phyloP scores from a whole-genome alignment of 2,797 vertebrate genomes.

The Loriculus beryllinus region DNA sequence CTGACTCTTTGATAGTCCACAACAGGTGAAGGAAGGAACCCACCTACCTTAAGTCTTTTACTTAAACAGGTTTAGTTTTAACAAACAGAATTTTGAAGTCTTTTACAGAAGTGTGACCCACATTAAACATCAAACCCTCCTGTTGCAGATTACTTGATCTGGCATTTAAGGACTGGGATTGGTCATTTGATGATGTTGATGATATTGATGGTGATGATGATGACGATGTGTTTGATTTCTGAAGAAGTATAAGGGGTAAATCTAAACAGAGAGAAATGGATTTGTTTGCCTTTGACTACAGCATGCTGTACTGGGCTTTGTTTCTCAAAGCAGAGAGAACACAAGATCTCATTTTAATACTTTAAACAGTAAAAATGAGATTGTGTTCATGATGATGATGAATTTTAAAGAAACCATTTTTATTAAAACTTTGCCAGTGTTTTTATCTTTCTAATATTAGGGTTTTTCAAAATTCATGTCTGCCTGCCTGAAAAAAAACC shows the following conservation, averaged over 20 bases:
- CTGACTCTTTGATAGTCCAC: neutral
- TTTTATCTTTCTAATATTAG: constrained; percentile 14
- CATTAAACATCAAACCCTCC: constrained; percentile 78
- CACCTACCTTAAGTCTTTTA: neutral
- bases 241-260: constrained; percentile 81
- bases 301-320: constrained; percentile 74
- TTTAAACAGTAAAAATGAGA: constrained; percentile 49
- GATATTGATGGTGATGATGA: constrained; percentile 91
- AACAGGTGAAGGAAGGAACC: neutral
- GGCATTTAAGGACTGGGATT: constrained; percentile 94
- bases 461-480: constrained; percentile 44
- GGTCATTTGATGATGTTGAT: constrained; percentile 94
- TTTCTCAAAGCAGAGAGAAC: constrained; percentile 36
- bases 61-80: neutral
- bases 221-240: constrained; percentile 94
- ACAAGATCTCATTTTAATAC: constrained; percentile 62
- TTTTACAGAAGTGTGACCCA: neutral
- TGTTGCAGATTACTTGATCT: constrained; percentile 92
- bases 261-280: constrained; percentile 60
- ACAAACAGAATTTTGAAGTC: neutral
- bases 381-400: neutral
- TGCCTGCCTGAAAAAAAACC: neutral
- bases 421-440: constrained; percentile 27
- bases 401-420: constrained; percentile 31
- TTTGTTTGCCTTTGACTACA: constrained; percentile 74